Percentiles rank a stretch among this genome's conserved stretches.
Evolutionary conservation across 1,140 invertebrate genomes (phyloP).

Genomic region (Pogonognathellus flavescens): DNA sequence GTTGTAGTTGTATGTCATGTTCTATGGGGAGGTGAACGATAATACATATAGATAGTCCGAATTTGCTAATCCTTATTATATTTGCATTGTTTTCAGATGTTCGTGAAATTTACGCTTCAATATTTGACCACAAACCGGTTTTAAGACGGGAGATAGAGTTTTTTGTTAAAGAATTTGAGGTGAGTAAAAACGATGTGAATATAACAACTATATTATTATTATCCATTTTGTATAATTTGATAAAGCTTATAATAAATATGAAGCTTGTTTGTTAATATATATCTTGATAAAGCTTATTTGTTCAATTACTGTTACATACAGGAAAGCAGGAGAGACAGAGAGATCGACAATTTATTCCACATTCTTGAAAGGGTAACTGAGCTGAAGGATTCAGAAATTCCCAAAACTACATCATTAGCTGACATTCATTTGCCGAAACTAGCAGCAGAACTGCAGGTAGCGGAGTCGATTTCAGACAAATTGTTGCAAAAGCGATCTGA

Average conservation of each 20-base stretch:
- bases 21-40: too few species aligned
- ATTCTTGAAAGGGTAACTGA: slow-evolving; percentile 83
- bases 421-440: slow-evolving; percentile 77
- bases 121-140: slow-evolving; percentile 88
- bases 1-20: too few species aligned
- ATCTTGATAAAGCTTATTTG: too few species aligned
- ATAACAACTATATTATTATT: too few species aligned
- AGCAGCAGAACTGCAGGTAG: slow-evolving; percentile 78
- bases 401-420: slow-evolving; percentile 75
- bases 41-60: too few species aligned
- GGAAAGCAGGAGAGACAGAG: slow-evolving; percentile 82
- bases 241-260: too few species aligned
- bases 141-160: slow-evolving; percentile 85
- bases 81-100: slow-evolving; percentile 76
- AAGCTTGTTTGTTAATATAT: too few species aligned
- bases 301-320: slow-evolving; percentile 68
- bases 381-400: slow-evolving; percentile 80
- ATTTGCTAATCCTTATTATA: too few species aligned
- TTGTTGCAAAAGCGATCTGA: slow-evolving; percentile 67
- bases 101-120: slow-evolving; percentile 83
- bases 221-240: slow-evolving; percentile 47
- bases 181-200: too few species aligned
- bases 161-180: slow-evolving; percentile 87
- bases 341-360: slow-evolving; percentile 83
- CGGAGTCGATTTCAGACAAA: slow-evolving; percentile 73